These are phyloP conservation scores for Helleia helle DNA, from an alignment of 2,888 invertebrate species.

Conservation along the genomic window DNA sequence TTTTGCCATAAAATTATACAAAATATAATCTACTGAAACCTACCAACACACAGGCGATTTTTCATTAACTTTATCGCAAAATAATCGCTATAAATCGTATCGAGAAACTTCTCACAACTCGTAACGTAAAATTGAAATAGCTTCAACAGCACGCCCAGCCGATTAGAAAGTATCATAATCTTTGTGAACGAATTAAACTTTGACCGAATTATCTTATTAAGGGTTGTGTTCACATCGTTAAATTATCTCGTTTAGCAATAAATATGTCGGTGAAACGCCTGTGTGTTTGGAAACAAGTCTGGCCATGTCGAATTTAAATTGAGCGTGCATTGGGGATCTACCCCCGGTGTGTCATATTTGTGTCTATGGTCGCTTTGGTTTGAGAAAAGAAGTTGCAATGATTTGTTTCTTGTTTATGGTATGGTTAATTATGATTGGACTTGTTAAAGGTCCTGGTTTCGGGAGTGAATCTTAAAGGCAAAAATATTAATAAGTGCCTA, in stretches of 20 bases:
- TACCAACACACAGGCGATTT: too few species aligned
- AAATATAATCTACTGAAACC: too few species aligned
- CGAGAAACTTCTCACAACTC: constrained; percentile 52
- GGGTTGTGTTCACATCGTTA: constrained; percentile 65
- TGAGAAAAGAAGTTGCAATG: too few species aligned
- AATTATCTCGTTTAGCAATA: constrained; percentile 66
- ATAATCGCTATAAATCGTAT: constrained; percentile 28
- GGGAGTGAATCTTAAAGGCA: too few species aligned
- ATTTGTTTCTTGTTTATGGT: too few species aligned
- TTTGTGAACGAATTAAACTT: constrained; percentile 70
- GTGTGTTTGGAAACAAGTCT: constrained; percentile 62
- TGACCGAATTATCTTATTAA: constrained; percentile 63
- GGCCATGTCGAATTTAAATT: constrained; percentile 59
- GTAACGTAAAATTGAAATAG: constrained; percentile 56
- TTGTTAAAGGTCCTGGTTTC: too few species aligned
- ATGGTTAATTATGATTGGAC: too few species aligned
- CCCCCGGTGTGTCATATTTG: constrained; percentile 32
- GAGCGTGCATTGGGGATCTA: constrained; percentile 45
- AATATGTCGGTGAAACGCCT: constrained; percentile 48
- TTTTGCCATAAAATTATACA: too few species aligned
- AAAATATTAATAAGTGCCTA: too few species aligned
- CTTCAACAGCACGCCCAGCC: constrained; percentile 49
- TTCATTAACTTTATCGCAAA: constrained; percentile 39
- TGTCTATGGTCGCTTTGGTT: too few species aligned
- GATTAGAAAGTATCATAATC: constrained; percentile 53